phyloP scores from a whole-genome alignment of 2,797 vertebrate species.

The Rhabdomys pumilio region DNA sequence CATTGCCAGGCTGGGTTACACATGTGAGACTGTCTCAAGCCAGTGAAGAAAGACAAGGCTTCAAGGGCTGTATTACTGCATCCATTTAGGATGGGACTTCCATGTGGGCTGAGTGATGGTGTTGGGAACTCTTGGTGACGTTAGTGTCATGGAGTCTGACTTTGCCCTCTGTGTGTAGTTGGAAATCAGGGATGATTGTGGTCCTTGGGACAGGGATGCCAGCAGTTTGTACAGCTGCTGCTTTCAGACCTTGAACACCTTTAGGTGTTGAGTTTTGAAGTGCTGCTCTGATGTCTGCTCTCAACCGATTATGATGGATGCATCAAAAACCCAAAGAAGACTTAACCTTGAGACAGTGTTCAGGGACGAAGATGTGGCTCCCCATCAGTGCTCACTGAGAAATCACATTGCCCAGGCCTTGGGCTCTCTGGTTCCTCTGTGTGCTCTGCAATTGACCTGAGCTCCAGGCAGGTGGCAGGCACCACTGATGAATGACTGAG shows the following conservation, averaged over 20 bases:
- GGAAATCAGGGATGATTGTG: not conserved
- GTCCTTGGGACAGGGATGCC: not conserved
- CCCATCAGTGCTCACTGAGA: not conserved
- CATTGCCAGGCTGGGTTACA: not conserved
- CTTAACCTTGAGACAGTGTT: not conserved
- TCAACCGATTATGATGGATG: not conserved
- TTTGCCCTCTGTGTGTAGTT: not conserved
- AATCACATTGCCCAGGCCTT: not conserved
- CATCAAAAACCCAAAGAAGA: not conserved
- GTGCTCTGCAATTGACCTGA: not conserved
- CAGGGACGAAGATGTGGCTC: not conserved
- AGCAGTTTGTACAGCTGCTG: not conserved
- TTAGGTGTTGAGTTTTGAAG: not conserved
- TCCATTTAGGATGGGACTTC: slow-evolving; percentile 28
- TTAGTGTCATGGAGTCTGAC: not conserved
- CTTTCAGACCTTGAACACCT: not conserved
- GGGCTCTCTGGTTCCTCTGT: not conserved
- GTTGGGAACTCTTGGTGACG: not conserved
- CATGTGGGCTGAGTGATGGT: not conserved
- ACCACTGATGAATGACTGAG: not conserved
- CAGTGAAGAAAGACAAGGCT: not conserved
- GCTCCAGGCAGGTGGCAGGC: not conserved
- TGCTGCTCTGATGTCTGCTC: slow-evolving; percentile 8
- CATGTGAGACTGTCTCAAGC: not conserved
- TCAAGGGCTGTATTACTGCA: not conserved